Base-by-base conservation (phyloP, 1,140 invertebrate species). In the Ips nitidus region DNA sequence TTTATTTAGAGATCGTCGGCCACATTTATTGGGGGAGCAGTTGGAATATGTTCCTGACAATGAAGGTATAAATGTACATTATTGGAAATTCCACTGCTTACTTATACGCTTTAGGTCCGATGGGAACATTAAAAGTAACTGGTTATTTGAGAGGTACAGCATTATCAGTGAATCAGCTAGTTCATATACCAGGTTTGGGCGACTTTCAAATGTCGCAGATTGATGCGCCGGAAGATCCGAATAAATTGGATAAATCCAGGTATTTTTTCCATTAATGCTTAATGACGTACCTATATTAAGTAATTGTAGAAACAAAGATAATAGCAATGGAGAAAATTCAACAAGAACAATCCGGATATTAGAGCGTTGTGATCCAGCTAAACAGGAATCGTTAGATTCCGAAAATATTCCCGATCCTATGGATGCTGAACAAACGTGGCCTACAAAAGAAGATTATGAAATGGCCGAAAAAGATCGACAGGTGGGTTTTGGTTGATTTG, bases 391-490 rank as follows among this genome's bases (percentile, higher is more conserved):
- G 58, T 83, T 98, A 22, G 82, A 88, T 68, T 85, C 85, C 72
- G 94, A 97, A 84, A 92, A 94, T 82, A 83, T 89, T 64, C 89
- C 90, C 37, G 93, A 98, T 83, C 88, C 90, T 41, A 94, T 98
- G 94, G 92, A 97, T 81, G 92, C 90, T 8, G 96, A 98, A 82
- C 96, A 98, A 83, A 97, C 95, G 38, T 98, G 94, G 93, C 95
- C 95, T 1, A 97, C 93, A 40, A 90, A 94, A 69, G 93, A 97
- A 79, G 94, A 97, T 84, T 84, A 97, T 59, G 86, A 86, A 75
- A 84, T 89, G 73, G 90, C 92, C 2, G 86, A 89, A 78, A 80
- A 85, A 70, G 83, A 88, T 70, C 77, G 82, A 74, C 84, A 84
- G 73, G 76, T 71, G 76, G 70, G 22, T 22, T 22, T 22, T 22